These are phyloP conservation scores for Lypha dubia DNA, from an alignment of 2,888 invertebrate genomes.

Conservation along the genomic window DNA sequence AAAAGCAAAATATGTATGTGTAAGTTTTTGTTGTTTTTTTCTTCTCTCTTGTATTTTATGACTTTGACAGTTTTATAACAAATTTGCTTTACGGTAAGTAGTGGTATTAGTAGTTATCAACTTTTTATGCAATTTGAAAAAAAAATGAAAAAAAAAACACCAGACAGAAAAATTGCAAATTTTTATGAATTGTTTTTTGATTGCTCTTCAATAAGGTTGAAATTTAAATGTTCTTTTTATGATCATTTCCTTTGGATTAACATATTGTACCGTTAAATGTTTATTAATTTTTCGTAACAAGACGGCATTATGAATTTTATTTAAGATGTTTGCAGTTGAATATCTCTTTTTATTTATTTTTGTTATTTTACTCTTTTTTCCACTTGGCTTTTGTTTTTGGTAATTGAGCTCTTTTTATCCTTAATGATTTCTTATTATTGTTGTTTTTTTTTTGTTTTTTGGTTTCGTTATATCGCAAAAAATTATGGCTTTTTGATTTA, in stretches of 20 bases:
- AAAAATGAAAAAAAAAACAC: no score
- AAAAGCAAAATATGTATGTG: no score
- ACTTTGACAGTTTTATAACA: conserved; percentile 67
- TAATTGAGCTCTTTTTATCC: conserved; percentile 63
- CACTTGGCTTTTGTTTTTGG: conserved; percentile 15
- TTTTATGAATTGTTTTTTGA: conserved; percentile 83
- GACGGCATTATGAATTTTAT: conserved; percentile 40
- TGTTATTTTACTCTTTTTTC: neutral
- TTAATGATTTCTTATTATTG: conserved; percentile 48
- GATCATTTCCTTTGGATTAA: conserved; percentile 59
- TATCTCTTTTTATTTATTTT: neutral
- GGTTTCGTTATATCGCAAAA: conserved; percentile 13
- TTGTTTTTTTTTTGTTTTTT: neutral
- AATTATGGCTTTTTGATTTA: conserved; percentile 68
- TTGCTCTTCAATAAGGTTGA: conserved; percentile 74
- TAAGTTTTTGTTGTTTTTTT: no score
- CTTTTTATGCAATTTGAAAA: conserved; percentile 55
- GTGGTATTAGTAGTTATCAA: neutral
- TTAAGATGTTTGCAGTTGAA: neutral
- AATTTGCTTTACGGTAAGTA: conserved; percentile 58
- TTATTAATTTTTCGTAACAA: conserved; percentile 59
- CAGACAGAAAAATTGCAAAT: conserved; percentile 80
- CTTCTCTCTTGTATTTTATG: conserved; percentile 14
- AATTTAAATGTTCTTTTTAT: conserved; percentile 21
- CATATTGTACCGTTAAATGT: conserved; percentile 72